These are phyloP conservation scores for Apogon hyalosoma DNA, from an alignment of 2,797 vertebrate genomes.

Conservation along the genomic window DNA sequence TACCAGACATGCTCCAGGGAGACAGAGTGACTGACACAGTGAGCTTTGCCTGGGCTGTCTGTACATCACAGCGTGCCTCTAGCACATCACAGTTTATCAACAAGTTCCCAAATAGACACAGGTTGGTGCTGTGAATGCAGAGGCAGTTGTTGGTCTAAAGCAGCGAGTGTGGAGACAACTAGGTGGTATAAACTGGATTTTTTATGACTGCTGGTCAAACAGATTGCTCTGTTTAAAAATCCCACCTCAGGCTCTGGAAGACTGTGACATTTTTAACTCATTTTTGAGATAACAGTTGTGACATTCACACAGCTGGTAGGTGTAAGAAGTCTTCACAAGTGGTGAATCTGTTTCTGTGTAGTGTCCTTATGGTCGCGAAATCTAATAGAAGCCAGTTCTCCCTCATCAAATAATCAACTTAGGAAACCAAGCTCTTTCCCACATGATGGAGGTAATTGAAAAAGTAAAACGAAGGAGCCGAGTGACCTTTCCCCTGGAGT, in stretches of 20 bases:
- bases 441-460: slow-evolving; percentile 43
- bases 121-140: slow-evolving; percentile 2
- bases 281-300: too few relatives aligned
- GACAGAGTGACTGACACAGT: slow-evolving; percentile 62
- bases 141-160: slow-evolving; percentile 7
- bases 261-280: not conserved
- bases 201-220: not conserved
- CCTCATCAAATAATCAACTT: slow-evolving; percentile 51
- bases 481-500: slow-evolving; percentile 64
- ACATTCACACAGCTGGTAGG: not conserved
- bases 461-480: slow-evolving; percentile 51
- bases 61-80: slow-evolving; percentile 38
- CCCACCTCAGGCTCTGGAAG: not conserved
- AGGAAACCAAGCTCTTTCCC: slow-evolving; percentile 22
- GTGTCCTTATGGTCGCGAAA: slow-evolving; percentile 12
- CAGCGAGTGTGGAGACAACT: not conserved
- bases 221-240: not conserved
- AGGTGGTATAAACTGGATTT: not conserved
- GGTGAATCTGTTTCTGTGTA: slow-evolving; percentile 6
- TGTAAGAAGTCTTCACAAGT: slow-evolving; percentile 8
- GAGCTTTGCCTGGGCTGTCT: slow-evolving; percentile 39
- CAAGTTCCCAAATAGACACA: slow-evolving; percentile 24
- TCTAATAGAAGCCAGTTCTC: slow-evolving; percentile 34
- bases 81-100: slow-evolving; percentile 31
- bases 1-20: slow-evolving; percentile 74